Base-by-base conservation (phyloP, 2,888 invertebrate genomes). In the Hyalella azteca region DNA sequence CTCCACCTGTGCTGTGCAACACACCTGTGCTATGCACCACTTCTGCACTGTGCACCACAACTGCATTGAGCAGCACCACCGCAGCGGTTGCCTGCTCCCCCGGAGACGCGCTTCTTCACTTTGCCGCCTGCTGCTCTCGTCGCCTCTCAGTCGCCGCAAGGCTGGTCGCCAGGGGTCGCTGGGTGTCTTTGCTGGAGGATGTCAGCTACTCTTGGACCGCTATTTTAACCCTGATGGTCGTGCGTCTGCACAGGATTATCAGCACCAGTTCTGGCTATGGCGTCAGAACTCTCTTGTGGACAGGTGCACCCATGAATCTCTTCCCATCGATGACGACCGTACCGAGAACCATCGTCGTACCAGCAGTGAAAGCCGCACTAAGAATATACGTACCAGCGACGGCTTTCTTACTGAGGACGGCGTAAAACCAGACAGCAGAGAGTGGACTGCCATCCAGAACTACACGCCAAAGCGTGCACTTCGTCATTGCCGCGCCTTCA, bases 11-110 rank as follows among this genome's bases (percentile, higher is more conserved):
- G n/a, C n/a, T n/a, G n/a, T n/a, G n/a, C n/a, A n/a, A n/a, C n/a
- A n/a, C n/a, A n/a, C n/a, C n/a, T n/a, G n/a, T n/a, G n/a, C n/a
- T n/a, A n/a, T n/a, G n/a, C n/a, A n/a, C n/a, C n/a, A n/a, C n/a
- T n/a, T n/a, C n/a, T 11, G 45, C 9, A 11, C 15, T 15, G 45
- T 45, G 11, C 45, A 45, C 45, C 45, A 45, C 45, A 45, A 9
- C 45, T 45, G 66, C 66, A 36, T 32, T 60, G 22, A 32, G 60
- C 78, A 15, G 78, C 78, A 9, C 54, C 39, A 7, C 66, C 0
- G 36, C 66, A 36, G 7, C 36, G 5, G 66, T 29, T 0, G 39
- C 66, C 36, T n/a, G n/a, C n/a, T n/a, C n/a, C n/a, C n/a, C n/a
- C n/a, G n/a, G n/a, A n/a, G n/a, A n/a, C 45, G 15, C 7, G 45